A percentile compares a stretch with the other conserved stretches of the same genome.
These are phyloP conservation scores for Hassar affinis DNA, from an alignment of 2,113 vertebrate species.

Conservation along the genomic window DNA sequence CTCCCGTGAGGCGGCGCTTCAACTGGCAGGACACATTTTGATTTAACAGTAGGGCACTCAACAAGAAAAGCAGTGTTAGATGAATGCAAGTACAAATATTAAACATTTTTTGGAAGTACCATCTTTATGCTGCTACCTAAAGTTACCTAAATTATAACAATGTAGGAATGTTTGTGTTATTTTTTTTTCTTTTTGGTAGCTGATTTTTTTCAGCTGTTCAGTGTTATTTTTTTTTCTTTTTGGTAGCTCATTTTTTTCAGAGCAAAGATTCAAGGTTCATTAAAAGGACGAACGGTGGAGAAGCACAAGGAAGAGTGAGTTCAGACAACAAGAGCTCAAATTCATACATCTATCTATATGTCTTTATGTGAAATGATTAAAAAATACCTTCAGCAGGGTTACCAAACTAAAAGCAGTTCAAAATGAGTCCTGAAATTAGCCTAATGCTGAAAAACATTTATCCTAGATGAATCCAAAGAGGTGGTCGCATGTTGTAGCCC, in stretches of 20 bases:
- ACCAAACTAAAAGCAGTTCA: background rate
- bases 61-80: background rate
- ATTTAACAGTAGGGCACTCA: constrained; percentile 3
- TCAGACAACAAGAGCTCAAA: background rate
- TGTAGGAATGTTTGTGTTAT: background rate
- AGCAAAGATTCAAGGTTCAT: background rate
- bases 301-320: background rate
- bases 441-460: background rate
- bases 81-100: background rate
- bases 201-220: background rate
- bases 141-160: background rate
- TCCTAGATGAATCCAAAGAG: background rate
- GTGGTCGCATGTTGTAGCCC: background rate
- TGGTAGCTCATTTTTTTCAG: background rate
- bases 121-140: background rate
- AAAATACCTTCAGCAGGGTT: background rate
- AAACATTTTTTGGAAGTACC: background rate
- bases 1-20: background rate
- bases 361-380: background rate
- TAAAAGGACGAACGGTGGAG: background rate
- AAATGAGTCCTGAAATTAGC: background rate
- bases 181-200: background rate
- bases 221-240: background rate
- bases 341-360: background rate
- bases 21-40: background rate